Percentiles rank a stretch among this genome's conserved stretches.
These are phyloP conservation scores for Latrodectus hesperus DNA, from an alignment of 2,888 invertebrate species.

Conservation along the genomic window DNA sequence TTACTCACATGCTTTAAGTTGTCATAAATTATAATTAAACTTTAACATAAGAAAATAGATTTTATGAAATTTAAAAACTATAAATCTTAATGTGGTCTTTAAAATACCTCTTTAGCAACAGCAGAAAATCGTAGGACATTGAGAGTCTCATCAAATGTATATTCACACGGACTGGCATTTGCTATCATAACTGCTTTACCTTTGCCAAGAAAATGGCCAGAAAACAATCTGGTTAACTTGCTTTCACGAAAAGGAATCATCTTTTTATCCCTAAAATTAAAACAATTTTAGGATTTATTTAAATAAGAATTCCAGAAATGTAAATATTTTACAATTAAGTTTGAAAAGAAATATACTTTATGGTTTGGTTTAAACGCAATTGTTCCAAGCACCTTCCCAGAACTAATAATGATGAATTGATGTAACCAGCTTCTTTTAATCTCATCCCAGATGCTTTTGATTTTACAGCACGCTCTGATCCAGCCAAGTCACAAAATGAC, in stretches of 20 bases:
- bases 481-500: conserved; percentile 93
- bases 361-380: too few relatives aligned
- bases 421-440: conserved; percentile 88
- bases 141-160: conserved; percentile 86
- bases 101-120: conserved; percentile 54
- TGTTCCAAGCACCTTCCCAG: too few relatives aligned
- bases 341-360: too few relatives aligned
- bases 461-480: conserved; percentile 86
- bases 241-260: too few relatives aligned
- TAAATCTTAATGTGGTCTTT: background rate
- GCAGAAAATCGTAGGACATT: conserved; percentile 84
- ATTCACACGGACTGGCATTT: conserved; percentile 85
- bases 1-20: background rate
- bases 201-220: conserved; percentile 84
- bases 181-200: conserved; percentile 87
- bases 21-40: background rate
- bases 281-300: too few relatives aligned
- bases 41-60: background rate
- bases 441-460: conserved; percentile 84
- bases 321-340: too few relatives aligned
- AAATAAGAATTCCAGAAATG: too few relatives aligned
- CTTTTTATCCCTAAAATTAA: too few relatives aligned
- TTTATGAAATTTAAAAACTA: background rate
- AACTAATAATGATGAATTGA: conserved; percentile 91
- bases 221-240: too few relatives aligned